Base-by-base conservation (phyloP, 2,888 invertebrate genomes). In the Gerris lacustris region DNA sequence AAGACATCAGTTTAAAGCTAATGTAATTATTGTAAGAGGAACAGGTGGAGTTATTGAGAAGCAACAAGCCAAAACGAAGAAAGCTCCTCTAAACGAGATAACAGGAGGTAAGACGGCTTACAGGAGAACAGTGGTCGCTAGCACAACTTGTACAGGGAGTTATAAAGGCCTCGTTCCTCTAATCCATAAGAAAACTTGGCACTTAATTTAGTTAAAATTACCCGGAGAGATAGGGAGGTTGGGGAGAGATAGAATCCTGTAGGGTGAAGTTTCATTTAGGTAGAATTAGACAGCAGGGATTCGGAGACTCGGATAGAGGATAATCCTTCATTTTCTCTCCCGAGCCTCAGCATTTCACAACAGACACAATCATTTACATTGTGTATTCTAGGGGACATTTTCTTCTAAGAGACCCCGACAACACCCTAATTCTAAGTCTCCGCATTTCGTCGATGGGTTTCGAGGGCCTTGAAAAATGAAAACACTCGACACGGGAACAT, bases 171-270 rank as follows among this genome's bases (percentile, higher is more conserved):
- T 55, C 55, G 11, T 55, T 55, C 15, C 15, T 55, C 55, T 55
- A 55, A 55, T 55, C 55, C 55, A 55, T 55, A 55, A 55, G 55
- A 55, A 55, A 55, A 55, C 55, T 55, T 55, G 55, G 11, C 55
- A 55, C 55, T 55, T 55, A 55, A 55, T 55, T 55, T 55, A 55
- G 55, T 55, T 55, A 55, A 55, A 55, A 55, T 55, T 55, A 15
- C 55, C 15, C 15, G 31, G 31, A 31, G 31, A 31, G 31, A 31
- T 31, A 31, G 31, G 31, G 31, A 31, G 31, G 31, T 31, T 31
- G 31, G 31, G 31, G 31, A 31, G 31, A 31, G 31, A 31, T 1
- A 31, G 31, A 4, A 31, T 31, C 31, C 31, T 31, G 31, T 31
- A 31, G 31, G 31, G 31, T 31, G 31, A 31, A 31, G 31, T 31